Evolutionary conservation across 1,140 invertebrate species (phyloP), one percentile per base, ranked within the genome.

Genomic region (Neodiprion virginianus): DNA sequence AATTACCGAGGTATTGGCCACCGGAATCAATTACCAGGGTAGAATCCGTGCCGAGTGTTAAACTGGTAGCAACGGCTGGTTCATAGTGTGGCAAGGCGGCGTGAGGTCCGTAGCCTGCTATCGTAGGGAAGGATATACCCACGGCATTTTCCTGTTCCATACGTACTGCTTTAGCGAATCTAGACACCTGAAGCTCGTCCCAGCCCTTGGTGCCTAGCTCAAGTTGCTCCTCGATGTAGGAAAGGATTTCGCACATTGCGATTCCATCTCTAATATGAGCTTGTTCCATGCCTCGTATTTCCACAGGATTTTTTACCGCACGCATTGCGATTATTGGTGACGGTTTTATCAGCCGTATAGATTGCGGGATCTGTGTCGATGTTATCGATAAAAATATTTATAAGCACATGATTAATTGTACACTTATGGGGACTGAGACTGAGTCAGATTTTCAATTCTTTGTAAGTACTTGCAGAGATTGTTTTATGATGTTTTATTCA

Each of bases 21-120:
- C 93, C 94, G 0, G 94, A 94, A 78, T 93, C 93, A 67, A 95
- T 90, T 3, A 94, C 90, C 47, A 94, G 79, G 0, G 93, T 92
- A 49, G 91, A 93, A 75, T 92, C 90, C 48, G 90, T 91, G 17
- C 91, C 92, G 7, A 99, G 92, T n/a, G 86, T 79, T 67, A 90
- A 86, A 82, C 95, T 93, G 9, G 96, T 96, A 23, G 91, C 91
- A 75, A 92, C 91, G 14, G 91, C 93, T 0, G 96, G 93, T 75
- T 92, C 91, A 86, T 99, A 99, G 85, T 99, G 97, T 7, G 98
- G 96, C 48, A 97, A 90, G 0, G 98, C 96, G 0, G 92, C 96
- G 88, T 99, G 96, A 11, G 94, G 87, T 0, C 97, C 98, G 81
- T 94, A 97, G 1, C 94, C 96, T 2, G 95, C 96, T 69, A 98